Evolutionary conservation across 2,797 vertebrate species (phyloP), one percentile per base, ranked within the genome.

Genomic region (Pelobates cultripes): DNA sequence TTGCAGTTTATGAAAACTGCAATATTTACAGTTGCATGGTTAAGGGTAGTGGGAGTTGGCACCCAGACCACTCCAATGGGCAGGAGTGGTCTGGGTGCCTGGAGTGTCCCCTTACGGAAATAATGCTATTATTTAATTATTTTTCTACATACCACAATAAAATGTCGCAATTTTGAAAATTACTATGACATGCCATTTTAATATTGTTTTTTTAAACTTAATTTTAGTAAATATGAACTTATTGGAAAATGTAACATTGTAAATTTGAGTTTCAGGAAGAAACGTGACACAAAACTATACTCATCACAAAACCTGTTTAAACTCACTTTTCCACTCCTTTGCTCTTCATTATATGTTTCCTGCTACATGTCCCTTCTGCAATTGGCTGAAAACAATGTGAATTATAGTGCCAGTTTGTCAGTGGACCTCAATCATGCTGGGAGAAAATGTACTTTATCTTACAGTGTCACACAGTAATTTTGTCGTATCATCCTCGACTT

Each of bases 391-490:
- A 60, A 84, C 77, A 84, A 43, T 76, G 77, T 84, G 73, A 79
- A 84, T 84, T 79, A 80, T 79, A 67, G 77, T 67, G 70, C 82
- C 68, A 75, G 82, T 84, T 84, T 84, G 82, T 84, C 82, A 71
- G 57, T 67, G 73, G 77, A 84, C 82, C 82, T 84, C 82, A 84
- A 84, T 84, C 82, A 84, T 40, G 66, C 77, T n/a, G 63, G 72
- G 75, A 79, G 77, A 84, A 84, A 76, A 68, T 76, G 67, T 84
- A 80, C 82, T 84, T 84, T 84, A 84, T 84, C 82, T 79, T 84
- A 67, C 72, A 42, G 73, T 84, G 77, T 84, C 82, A 84, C 82
- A 67, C 82, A 84, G 82, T 84, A 79, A 84, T 84, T 84, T 80
- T 75, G 67, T 66, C 66, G 64, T 84, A 84, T 84, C 82, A 84